phyloP scores from a whole-genome alignment of 2,888 invertebrate species.

The Cyaniris semiargus region DNA sequence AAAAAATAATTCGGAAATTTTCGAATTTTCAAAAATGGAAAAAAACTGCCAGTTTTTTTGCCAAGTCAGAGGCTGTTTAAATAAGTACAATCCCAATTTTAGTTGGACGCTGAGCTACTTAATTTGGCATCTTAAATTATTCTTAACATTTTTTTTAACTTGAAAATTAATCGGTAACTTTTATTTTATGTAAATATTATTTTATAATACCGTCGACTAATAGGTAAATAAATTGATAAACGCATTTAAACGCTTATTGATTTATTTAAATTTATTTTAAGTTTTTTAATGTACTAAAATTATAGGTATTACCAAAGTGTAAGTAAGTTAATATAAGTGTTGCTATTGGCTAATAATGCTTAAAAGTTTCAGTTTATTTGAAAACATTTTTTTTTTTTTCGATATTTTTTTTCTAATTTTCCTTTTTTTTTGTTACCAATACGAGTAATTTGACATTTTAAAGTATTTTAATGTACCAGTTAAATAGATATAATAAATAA shows the following conservation, averaged over 20 bases:
- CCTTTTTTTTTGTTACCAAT: slow-evolving; percentile 3
- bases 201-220: slow-evolving; percentile 30
- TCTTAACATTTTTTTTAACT: slow-evolving; percentile 1
- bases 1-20: background rate
- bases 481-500: slow-evolving; percentile 37
- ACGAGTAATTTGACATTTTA: slow-evolving; percentile 38
- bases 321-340: slow-evolving; percentile 72
- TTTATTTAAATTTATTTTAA: slow-evolving; percentile 50
- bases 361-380: background rate
- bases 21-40: background rate
- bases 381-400: background rate
- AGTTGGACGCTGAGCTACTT: slow-evolving; percentile 25
- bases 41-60: slow-evolving; percentile 14
- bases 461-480: slow-evolving; percentile 40
- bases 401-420: background rate
- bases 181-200: slow-evolving; percentile 35
- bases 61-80: slow-evolving; percentile 19
- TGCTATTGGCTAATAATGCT: slow-evolving; percentile 36
- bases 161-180: slow-evolving; percentile 2
- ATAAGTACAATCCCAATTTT: slow-evolving; percentile 21
- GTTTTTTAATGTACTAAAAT: slow-evolving; percentile 59
- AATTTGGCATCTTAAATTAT: slow-evolving; percentile 19
- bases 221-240: slow-evolving; percentile 33
- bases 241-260: slow-evolving; percentile 36
- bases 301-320: slow-evolving; percentile 79